These are phyloP conservation scores for Tachuris rubrigastra DNA, from an alignment of 2,113 vertebrate genomes.

Conservation along the genomic window DNA sequence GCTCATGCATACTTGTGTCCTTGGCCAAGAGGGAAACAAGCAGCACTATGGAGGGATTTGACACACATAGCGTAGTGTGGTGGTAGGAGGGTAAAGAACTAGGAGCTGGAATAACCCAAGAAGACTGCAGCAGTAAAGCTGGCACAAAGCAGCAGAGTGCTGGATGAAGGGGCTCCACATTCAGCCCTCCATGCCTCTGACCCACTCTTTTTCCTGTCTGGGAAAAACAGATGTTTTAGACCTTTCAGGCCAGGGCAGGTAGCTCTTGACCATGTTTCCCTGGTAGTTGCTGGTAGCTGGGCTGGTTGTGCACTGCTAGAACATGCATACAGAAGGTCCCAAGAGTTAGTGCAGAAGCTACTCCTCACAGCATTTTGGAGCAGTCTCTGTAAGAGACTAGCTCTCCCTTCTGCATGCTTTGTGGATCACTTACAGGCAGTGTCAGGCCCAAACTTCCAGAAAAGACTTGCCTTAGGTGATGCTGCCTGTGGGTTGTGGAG, in stretches of 20 bases:
- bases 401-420: not conserved
- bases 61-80: not conserved
- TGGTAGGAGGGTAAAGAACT: not conserved
- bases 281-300: not conserved
- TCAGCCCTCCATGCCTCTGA: not conserved
- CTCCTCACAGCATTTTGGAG: not conserved
- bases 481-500: not conserved
- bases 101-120: not conserved
- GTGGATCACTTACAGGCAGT: not conserved
- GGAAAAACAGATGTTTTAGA: not conserved
- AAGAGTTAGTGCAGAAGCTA: not conserved
- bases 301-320: not conserved
- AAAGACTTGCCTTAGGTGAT: not conserved
- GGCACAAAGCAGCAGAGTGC: not conserved
- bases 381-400: not conserved
- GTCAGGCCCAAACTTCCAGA: not conserved
- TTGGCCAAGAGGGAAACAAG: not conserved
- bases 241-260: not conserved
- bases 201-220: too few species aligned
- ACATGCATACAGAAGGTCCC: not conserved
- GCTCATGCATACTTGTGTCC: not conserved
- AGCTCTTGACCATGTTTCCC: not conserved
- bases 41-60: not conserved
- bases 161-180: not conserved
- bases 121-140: not conserved